Evolutionary conservation across 2,113 vertebrate species (phyloP).

Genomic region (Aix galericulata): DNA sequence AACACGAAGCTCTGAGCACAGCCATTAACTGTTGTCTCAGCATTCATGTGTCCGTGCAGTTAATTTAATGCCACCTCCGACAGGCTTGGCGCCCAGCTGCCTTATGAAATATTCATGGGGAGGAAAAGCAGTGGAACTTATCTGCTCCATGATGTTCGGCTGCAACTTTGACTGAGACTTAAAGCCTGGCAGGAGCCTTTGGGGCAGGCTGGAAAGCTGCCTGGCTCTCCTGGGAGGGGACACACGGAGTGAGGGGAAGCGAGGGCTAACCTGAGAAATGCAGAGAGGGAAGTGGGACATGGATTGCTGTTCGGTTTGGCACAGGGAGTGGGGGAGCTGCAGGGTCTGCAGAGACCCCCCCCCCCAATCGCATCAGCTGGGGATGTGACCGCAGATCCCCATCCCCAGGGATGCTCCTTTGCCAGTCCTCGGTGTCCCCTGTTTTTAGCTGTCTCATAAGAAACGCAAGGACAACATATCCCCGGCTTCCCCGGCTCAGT

Average conservation of each 20-base stretch:
- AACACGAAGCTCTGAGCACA: background rate
- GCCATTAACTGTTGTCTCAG: background rate
- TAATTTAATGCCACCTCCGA: background rate
- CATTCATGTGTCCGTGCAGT: background rate
- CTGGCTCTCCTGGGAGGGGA: background rate
- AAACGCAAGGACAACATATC: background rate
- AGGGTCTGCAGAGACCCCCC: background rate
- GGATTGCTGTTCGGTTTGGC: background rate
- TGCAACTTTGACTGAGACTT: background rate
- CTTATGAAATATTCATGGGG: constrained; percentile 16
- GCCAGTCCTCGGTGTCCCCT: background rate
- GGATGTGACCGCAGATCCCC: background rate
- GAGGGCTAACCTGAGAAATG: background rate
- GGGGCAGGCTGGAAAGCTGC: background rate
- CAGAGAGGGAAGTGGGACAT: background rate
- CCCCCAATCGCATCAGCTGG: fast-evolving
- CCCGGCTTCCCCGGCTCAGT: background rate
- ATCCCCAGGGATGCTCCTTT: background rate
- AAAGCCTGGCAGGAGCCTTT: background rate
- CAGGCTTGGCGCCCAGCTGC: background rate
- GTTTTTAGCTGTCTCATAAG: background rate
- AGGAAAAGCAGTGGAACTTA: background rate
- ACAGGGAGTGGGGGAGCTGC: background rate
- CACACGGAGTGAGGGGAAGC: fast-evolving
- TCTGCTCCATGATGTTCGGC: background rate